A percentile compares a stretch with the other conserved stretches of the same genome.
These are phyloP conservation scores for Ctenochaetus hawaiiensis DNA, from an alignment of 2,797 vertebrate species.

Conservation along the genomic window DNA sequence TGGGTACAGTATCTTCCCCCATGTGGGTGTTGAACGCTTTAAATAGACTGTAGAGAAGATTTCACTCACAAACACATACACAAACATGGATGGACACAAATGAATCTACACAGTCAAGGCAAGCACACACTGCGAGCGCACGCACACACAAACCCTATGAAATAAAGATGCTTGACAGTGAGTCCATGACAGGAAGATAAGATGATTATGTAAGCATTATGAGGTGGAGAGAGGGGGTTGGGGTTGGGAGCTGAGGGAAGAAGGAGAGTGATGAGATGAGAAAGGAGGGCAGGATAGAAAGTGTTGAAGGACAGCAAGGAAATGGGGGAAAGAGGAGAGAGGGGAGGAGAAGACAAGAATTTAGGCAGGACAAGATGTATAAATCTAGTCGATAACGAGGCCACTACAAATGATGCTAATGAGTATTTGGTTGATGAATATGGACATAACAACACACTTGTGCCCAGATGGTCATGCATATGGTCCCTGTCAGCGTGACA, in stretches of 20 bases:
- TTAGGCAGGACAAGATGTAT: background rate
- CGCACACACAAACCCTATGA: constrained; percentile 37
- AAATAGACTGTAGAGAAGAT: constrained; percentile 53
- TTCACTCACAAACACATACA: constrained; percentile 11
- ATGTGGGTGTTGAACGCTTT: constrained; percentile 28
- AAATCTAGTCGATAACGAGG: constrained; percentile 51
- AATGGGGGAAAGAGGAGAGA: background rate
- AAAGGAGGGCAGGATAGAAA: background rate
- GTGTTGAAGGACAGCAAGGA: background rate
- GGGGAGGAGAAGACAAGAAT: constrained; percentile 4
- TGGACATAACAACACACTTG: constrained; percentile 43
- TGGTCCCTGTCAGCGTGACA: constrained; percentile 54
- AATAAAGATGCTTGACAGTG: constrained; percentile 62
- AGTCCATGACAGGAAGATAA: constrained; percentile 63
- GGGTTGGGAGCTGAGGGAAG: constrained; percentile 26
- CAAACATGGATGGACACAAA: background rate
- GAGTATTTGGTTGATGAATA: constrained; percentile 40
- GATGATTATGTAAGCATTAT: constrained; percentile 67
- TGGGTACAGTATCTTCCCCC: constrained; percentile 22
- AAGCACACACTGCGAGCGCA: constrained; percentile 3
- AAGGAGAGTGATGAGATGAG: constrained; percentile 1
- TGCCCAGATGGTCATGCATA: constrained; percentile 70
- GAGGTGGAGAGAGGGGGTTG: constrained; percentile 17
- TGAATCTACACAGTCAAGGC: constrained; percentile 8
- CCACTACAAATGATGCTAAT: constrained; percentile 45